phyloP scores from a whole-genome alignment of 1,140 invertebrate species.

The Hermetia illucens region DNA sequence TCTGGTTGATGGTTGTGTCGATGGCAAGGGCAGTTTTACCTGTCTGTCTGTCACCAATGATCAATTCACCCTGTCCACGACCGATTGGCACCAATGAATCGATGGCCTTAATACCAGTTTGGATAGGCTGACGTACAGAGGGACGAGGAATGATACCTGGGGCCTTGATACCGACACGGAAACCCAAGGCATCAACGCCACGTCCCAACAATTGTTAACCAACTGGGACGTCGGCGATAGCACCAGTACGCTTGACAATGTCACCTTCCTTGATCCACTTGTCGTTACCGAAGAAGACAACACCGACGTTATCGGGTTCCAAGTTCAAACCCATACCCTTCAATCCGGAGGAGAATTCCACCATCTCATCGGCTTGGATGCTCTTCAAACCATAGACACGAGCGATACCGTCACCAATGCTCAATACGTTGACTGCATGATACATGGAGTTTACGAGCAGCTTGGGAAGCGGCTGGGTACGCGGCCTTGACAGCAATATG shows the following conservation, averaged over 20 bases:
- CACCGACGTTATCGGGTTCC: slow-evolving; percentile 98
- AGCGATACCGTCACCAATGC: slow-evolving; percentile 99
- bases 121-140: slow-evolving; percentile 97
- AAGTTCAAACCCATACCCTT: slow-evolving; percentile 99
- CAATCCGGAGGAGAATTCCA: slow-evolving; percentile 97
- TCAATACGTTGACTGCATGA: slow-evolving; percentile 67
- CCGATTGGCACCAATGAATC: slow-evolving; percentile 96
- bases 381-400: slow-evolving; percentile 98
- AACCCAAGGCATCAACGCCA: slow-evolving; percentile 94
- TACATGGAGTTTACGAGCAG: slow-evolving; percentile 63
- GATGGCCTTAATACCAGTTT: slow-evolving; percentile 96
- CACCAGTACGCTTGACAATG: slow-evolving; percentile 95
- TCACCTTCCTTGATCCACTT: slow-evolving; percentile 96
- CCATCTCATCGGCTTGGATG: slow-evolving; percentile 99
- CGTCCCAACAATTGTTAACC: slow-evolving; percentile 84
- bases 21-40: slow-evolving; percentile 97
- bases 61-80: slow-evolving; percentile 95
- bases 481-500: slow-evolving; percentile 55
- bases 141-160: slow-evolving; percentile 97
- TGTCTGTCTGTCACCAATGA: slow-evolving; percentile 98
- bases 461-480: slow-evolving; percentile 50
- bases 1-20: slow-evolving; percentile 98
- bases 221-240: slow-evolving; percentile 96
- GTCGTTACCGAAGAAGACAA: slow-evolving; percentile 99
- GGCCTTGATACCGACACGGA: slow-evolving; percentile 93